Evolutionary conservation across 2,888 invertebrate species (phyloP), one percentile per base, ranked within the genome.

Genomic region (Rotaria macrura): DNA sequence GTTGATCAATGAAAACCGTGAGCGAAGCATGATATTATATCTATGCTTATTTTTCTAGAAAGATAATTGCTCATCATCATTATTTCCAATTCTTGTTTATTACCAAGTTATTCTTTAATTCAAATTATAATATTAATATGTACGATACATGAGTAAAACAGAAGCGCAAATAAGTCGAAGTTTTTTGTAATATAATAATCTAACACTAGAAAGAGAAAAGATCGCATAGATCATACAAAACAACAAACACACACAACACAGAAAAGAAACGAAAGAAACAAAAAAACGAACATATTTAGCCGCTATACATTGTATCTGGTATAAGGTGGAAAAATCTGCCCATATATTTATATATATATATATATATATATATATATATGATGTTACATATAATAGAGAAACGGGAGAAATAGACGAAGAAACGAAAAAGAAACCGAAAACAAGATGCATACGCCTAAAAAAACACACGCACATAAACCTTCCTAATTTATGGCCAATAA

Each of bases 281-380:
- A n/a, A 34, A 29, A 65, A 65, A 34, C 38, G 34, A 65, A 65
- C 34, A 34, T 65, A 65, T 65, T 65, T 65, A 65, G 65, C 29
- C 65, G 65, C 65, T 65, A 65, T 65, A 65, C 65, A 65, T 65
- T 65, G 34, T 65, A 65, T 65, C 65, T 65, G 65, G 65, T 34
- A 10, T 34, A 7, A 34, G 14, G 17, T 12, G 12, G 65, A 14
- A 65, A 57, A 65, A 65, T 65, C 65, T 65, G 65, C 65, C 65
- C 79, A 43, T 43, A 79, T 43, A n/a, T n/a, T 79, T 23, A 43
- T 43, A 79, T 7, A 10, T 40, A 40, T 79, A 38, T n/a, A n/a
- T n/a, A n/a, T n/a, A n/a, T n/a, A n/a, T n/a, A n/a, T n/a, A n/a
- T n/a, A n/a, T n/a, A n/a, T n/a, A n/a, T n/a, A n/a, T n/a, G n/a